These are phyloP conservation scores for Sternarchorhynchus goeldii DNA, from an alignment of 2,797 vertebrate species.

Conservation along the genomic window DNA sequence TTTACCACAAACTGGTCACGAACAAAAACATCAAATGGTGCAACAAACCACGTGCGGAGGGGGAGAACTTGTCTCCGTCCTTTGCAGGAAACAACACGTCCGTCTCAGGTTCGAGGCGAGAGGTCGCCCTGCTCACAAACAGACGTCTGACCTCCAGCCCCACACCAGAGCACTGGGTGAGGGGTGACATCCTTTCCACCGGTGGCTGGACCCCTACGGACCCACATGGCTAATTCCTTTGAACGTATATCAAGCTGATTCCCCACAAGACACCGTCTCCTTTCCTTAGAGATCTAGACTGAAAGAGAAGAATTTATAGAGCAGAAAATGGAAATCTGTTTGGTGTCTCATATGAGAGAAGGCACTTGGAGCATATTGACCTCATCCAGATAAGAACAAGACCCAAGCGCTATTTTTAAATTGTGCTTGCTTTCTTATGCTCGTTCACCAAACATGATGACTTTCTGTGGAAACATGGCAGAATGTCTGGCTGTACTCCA, in stretches of 20 bases:
- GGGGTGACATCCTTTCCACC: constrained; percentile 30
- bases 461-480: neutral
- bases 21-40: neutral
- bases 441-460: neutral
- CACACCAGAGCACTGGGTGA: constrained; percentile 44
- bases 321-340: neutral
- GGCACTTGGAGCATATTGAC: neutral
- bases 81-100: constrained; percentile 16
- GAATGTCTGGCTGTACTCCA: neutral
- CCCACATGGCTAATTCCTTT: neutral
- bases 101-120: constrained; percentile 37
- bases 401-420: neutral
- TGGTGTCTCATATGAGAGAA: too few relatives aligned
- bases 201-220: neutral
- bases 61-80: constrained; percentile 28
- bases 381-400: neutral
- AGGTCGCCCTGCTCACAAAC: constrained; percentile 35
- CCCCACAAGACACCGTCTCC: neutral
- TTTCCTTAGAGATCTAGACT: neutral
- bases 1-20: neutral
- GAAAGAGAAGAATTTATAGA: neutral
- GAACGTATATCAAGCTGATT: neutral
- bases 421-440: neutral
- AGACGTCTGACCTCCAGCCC: constrained; percentile 23
- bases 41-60: neutral